Base-by-base conservation (phyloP, 2,888 invertebrate genomes). In the Stenchaetothrips biformis region DNA sequence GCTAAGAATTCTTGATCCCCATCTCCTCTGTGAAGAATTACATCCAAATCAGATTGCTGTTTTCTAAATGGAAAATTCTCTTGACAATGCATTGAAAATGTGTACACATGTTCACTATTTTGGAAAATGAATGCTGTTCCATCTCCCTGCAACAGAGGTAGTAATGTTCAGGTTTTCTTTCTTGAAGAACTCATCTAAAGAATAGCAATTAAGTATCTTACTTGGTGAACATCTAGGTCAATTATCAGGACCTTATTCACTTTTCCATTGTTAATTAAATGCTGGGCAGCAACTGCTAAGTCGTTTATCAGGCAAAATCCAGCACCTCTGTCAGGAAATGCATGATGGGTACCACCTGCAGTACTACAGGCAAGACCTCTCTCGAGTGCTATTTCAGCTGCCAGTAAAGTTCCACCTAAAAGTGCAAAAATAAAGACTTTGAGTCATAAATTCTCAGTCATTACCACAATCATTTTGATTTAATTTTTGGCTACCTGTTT, bases 201-300 rank as follows among this genome's bases (percentile, higher is more conserved):
- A n/a, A 79, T 47, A 53, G 48, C 6, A 4, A 37, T 37, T 1
- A 37, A 37, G 37, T 37, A 37, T 62, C 78, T 80, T 77, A 85
- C 86, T 84, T 86, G 86, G 81, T 86, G 86, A 8, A 86, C 86
- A 83, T 86, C 86, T 79, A 86, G 82, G 80, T 86, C 86, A 16
- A 86, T 84, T 78, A 86, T 84, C 1, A 86, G 83, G 9, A 86
- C 84, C 80, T 82, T 84, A 25, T 81, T 59, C 8, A 82, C 84
- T 37, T 82, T 78, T 2, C 80, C 80, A 18, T 79, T 67, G 8
- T 83, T 79, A 18, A 84, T 67, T 77, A 84, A 77, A 21, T 82
- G 79, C 18, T 82, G 80, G 9, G 86, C 85, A 47, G 86, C 81
- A 1, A 86, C 83, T 0, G 86, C 85, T 80, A 86, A 74, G 81